Base-by-base conservation (phyloP, 2,113 vertebrate genomes). In the Noctilio leporinus region DNA sequence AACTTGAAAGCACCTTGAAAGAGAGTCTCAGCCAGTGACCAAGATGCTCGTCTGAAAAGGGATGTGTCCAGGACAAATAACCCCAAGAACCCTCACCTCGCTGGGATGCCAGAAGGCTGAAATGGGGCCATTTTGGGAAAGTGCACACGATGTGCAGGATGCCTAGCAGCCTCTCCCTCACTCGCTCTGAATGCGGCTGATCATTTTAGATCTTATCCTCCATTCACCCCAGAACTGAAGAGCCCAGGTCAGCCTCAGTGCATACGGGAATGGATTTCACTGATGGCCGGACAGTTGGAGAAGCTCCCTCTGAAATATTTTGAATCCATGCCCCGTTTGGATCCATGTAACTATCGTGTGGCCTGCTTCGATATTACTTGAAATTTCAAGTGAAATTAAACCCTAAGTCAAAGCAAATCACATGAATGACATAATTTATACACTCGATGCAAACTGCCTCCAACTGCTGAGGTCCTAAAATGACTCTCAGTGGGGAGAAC, bases 361-460 rank as follows among this genome's bases (percentile, higher is more conserved):
- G 26, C n/a, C 40, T 89, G 86, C 83, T 89, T 77, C 38, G 69
- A 20, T 49, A 67, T 49, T 72, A 85, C 35, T 85, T 76, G 70
- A 88, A 87, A 87, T 85, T 90, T 92, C 82, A 65, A 85, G 45
- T 91, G 53, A 57, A 73, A 51, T 70, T 17, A 72, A 86, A 88
- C 47, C 51, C 59, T 12, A 10, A 70, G 57, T 82, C 67, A 86
- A 91, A 96, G 93, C 11, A 76, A 92, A 81, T 78, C 1, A 14
- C 89, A 30, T 59, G 30, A 69, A 89, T 75, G 26, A 33, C 40
- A 6, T 67, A 26, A 91, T 62, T 65, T 64, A 75, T 45, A 75
- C 16, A 33, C 10, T 84, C 76, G 3, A 9, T 62, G 28, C 40
- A 86, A 75, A 80, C 1, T 38, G 35, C 30, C 55, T 30, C 22